Base-by-base conservation (phyloP, 2,888 invertebrate species). In the Agrochola litura region DNA sequence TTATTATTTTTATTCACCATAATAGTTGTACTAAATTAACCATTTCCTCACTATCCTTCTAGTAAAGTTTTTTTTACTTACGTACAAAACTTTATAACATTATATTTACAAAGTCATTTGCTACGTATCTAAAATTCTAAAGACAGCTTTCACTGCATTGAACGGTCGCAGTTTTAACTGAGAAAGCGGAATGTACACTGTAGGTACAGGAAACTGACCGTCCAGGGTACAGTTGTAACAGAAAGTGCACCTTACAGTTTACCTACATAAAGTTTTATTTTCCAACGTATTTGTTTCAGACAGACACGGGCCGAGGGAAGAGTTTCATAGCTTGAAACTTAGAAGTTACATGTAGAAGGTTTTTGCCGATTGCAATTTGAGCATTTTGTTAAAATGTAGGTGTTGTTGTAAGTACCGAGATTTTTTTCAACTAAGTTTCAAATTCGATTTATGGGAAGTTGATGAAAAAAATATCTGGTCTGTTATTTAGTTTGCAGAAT, bases 191-290 rank as follows among this genome's bases (percentile, higher is more conserved):
- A 49, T 49, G 49, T 71, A 73, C 56, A n/a, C 79, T n/a, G 79
- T 54, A 43, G 0, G 12, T 72, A 19, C 30, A 30, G 30, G 43
- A 19, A 43, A 65, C 56, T 12, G 68, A n/a, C 56, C 56, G 30
- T n/a, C 81, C 61, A 74, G 76, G 82, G 77, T 25, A 60, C 19
- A 41, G 69, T 75, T 61, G 46, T 73, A 83, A 76, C 65, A 63
- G 65, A 80, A 80, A 83, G 64, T 81, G 66, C 71, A 81, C 56
- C 71, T 69, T 67, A 81, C 73, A 66, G 73, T 76, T 66, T 64
- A 70, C 68, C 46, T 49, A 54, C 37, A 67, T 73, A 67, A 84
- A 86, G 76, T 82, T 84, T 81, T 75, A 77, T 81, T 73, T 87
- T 66, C 68, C 63, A 10, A 60, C 52, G 63, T 82, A 60, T 81